Percentiles rank a stretch among this genome's conserved stretches.
Evolutionary conservation across 2,113 vertebrate species (phyloP).

Genomic region (Mormoops blainvillei): DNA sequence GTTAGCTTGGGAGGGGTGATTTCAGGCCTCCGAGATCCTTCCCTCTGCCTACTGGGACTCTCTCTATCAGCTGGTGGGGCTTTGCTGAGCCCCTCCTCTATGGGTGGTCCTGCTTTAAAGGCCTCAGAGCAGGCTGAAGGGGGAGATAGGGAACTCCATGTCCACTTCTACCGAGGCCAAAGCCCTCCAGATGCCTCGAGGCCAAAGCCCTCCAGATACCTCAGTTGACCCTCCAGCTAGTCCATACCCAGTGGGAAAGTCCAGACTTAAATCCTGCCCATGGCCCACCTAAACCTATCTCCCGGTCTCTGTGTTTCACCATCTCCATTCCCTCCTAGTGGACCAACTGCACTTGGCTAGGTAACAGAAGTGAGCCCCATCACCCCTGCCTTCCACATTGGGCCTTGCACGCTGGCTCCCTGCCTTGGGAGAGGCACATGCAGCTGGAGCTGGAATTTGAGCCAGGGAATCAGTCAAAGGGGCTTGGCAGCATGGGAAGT

Average conservation of each 20-base stretch:
- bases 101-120: background rate
- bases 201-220: background rate
- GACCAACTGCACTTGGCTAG: background rate
- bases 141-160: fast-evolving
- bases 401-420: background rate
- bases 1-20: background rate
- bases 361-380: background rate
- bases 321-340: background rate
- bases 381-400: background rate
- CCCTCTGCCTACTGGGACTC: background rate
- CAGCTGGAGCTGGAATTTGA: background rate
- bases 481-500: fast-evolving
- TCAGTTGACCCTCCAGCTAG: fast-evolving
- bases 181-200: background rate
- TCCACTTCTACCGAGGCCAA: background rate
- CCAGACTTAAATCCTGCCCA: background rate
- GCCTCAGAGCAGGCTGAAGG: background rate
- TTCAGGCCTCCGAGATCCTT: background rate
- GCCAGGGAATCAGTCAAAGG: background rate
- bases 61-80: background rate
- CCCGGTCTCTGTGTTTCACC: background rate
- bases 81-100: background rate
- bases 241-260: background rate
- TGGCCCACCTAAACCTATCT: background rate
- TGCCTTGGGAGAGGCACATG: background rate